These are phyloP conservation scores for Gallinago stenura DNA, from an alignment of 2,797 vertebrate species.

Conservation along the genomic window DNA sequence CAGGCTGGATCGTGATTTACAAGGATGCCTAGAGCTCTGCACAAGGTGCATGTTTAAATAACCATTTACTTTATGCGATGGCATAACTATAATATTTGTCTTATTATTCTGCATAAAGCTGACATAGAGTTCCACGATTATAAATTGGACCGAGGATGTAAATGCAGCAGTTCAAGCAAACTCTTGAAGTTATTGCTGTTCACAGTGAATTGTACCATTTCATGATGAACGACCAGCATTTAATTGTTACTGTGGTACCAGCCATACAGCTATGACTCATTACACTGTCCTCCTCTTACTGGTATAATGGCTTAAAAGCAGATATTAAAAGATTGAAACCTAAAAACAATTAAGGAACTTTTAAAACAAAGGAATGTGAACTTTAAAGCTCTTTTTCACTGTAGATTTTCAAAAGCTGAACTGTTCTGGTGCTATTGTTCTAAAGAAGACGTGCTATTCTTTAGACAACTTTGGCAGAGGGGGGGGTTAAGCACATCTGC, in stretches of 20 bases:
- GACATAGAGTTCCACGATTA: conserved; percentile 18
- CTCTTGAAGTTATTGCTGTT: not conserved
- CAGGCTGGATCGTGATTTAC: conserved; percentile 37
- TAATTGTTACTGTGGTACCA: not conserved
- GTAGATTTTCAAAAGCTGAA: not conserved
- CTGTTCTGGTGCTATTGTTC: not conserved
- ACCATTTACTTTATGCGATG: conserved; percentile 29
- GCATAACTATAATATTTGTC: conserved; percentile 36
- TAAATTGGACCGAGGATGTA: not conserved
- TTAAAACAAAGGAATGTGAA: not conserved
- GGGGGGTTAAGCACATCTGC: fast-evolving
- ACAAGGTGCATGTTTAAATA: conserved; percentile 23
- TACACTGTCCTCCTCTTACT: not conserved
- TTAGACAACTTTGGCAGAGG: fast-evolving
- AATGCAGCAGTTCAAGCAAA: conserved; percentile 25
- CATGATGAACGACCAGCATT: not conserved
- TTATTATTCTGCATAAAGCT: conserved; percentile 49
- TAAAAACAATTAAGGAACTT: not conserved
- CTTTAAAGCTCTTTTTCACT: not conserved
- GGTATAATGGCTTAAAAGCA: not conserved
- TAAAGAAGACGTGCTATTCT: not conserved
- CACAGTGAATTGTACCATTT: not conserved
- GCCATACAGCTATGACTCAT: not conserved
- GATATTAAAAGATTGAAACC: not conserved
- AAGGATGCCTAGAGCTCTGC: not conserved